These are phyloP conservation scores for Drosophila paranaensis DNA, from an alignment of 2,888 invertebrate species.

Conservation along the genomic window DNA sequence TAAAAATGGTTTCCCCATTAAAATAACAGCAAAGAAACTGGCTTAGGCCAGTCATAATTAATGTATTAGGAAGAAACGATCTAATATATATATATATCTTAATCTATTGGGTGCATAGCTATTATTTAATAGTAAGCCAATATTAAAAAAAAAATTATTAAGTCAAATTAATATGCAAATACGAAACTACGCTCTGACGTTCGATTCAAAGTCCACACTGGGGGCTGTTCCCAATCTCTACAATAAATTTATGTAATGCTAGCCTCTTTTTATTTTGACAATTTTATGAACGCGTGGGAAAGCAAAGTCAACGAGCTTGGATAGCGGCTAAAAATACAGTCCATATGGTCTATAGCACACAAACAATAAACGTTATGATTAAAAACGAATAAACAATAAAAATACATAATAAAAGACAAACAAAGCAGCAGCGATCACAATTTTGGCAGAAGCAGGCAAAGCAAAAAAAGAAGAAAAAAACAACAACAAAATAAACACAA, in stretches of 20 bases:
- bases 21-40: conserved; percentile 13
- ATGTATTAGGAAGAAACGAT: conserved; percentile 34
- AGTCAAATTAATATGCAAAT: conserved; percentile 22
- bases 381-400: conserved; percentile 75
- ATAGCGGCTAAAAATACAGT: conserved; percentile 22
- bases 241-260: conserved; percentile 18
- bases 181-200: conserved; percentile 31
- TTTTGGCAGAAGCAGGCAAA: conserved; percentile 48
- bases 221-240: conserved; percentile 26
- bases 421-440: conserved; percentile 44
- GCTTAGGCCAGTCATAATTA: conserved; percentile 25
- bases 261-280: conserved; percentile 25
- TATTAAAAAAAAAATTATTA: not conserved
- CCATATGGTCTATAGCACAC: conserved; percentile 59
- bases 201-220: conserved; percentile 43
- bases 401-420: conserved; percentile 45
- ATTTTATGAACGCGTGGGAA: conserved; percentile 67
- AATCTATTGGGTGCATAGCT: not conserved
- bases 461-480: conserved; percentile 19
- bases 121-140: not conserved
- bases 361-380: conserved; percentile 73
- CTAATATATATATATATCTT: too few species aligned
- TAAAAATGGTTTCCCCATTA: too few species aligned
- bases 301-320: conserved; percentile 43
- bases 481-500: conserved; percentile 42